These are phyloP conservation scores for Ceyx margarethae DNA, from an alignment of 2,113 vertebrate species.

Conservation along the genomic window DNA sequence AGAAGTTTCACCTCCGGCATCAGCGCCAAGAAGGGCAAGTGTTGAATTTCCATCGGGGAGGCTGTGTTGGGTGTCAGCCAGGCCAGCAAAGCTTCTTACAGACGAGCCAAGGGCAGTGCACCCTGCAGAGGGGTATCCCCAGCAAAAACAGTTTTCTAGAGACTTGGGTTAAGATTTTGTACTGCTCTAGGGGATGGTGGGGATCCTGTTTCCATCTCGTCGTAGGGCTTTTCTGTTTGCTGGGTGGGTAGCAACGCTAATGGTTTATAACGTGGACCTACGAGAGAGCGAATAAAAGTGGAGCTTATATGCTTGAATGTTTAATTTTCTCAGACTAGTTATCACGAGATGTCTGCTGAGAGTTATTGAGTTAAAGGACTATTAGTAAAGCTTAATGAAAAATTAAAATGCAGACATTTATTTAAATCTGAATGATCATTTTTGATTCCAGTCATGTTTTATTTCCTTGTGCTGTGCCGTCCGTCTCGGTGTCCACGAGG, in stretches of 20 bases:
- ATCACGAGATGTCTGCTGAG: neutral
- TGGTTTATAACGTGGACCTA: neutral
- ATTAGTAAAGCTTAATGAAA: neutral
- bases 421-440: neutral
- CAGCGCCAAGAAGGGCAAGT: neutral
- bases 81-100: neutral
- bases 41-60: neutral
- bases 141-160: neutral
- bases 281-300: neutral
- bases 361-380: neutral
- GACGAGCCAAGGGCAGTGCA: fast-evolving
- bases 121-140: neutral
- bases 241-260: neutral
- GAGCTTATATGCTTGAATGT: neutral
- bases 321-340: neutral
- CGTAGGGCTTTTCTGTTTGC: neutral
- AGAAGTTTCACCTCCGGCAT: neutral
- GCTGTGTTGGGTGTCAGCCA: neutral
- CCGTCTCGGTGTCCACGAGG: neutral
- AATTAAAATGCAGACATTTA: neutral
- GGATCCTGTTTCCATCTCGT: neutral
- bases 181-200: neutral
- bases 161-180: neutral
- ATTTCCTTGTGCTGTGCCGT: neutral
- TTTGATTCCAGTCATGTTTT: neutral